These are phyloP conservation scores for Eueremaeus valkanovi DNA, from an alignment of 2,888 invertebrate species.

Conservation along the genomic window DNA sequence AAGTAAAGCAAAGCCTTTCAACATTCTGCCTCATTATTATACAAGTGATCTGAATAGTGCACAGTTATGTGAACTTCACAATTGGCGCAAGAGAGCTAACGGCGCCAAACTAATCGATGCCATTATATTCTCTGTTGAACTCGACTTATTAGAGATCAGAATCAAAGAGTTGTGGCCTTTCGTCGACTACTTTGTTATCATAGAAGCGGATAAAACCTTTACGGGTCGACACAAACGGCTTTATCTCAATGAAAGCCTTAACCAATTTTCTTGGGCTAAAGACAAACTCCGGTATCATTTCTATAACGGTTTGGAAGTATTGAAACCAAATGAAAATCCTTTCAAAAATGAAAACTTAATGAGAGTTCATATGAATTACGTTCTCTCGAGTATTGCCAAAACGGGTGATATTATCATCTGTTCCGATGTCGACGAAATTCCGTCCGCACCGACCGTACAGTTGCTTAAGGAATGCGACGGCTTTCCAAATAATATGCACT, in stretches of 20 bases:
- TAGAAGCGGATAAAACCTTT: conserved; percentile 37
- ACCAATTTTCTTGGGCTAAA: conserved; percentile 34
- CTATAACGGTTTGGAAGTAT: neutral
- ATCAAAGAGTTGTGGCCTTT: conserved; percentile 35
- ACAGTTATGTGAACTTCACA: neutral
- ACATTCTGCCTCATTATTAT: conserved; percentile 10
- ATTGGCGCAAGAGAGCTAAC: neutral
- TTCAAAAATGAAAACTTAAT: conserved; percentile 34
- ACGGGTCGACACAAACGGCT: conserved; percentile 28
- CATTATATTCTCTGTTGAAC: conserved; percentile 38
- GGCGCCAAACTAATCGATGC: conserved; percentile 30
- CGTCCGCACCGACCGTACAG: conserved; percentile 4
- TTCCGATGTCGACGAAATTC: conserved; percentile 39
- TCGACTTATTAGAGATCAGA: conserved; percentile 38
- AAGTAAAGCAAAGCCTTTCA: neutral
- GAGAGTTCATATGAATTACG: conserved; percentile 20
- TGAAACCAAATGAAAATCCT: conserved; percentile 24
- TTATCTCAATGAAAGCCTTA: neutral
- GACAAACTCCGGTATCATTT: neutral
- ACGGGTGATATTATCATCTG: conserved; percentile 33
- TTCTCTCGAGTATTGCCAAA: neutral
- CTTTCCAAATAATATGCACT: conserved; percentile 35
- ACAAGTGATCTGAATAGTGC: neutral
- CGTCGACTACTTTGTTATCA: conserved; percentile 35
- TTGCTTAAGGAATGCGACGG: conserved; percentile 19